Conservation (phyloP, 1,140 invertebrate genomes). For the Drosophila busckii region DNA sequence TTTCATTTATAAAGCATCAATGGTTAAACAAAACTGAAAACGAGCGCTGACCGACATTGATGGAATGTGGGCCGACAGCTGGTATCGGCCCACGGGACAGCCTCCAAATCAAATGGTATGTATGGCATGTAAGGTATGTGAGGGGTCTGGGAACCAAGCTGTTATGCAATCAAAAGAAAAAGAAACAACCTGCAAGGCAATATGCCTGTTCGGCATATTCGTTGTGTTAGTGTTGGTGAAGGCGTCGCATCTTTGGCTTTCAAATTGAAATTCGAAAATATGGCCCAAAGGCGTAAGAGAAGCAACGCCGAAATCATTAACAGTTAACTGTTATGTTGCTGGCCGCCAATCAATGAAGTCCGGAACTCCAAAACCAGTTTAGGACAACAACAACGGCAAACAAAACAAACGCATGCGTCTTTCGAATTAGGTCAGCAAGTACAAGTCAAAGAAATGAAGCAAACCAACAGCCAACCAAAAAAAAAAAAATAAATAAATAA, state of each 20-base stretch:
- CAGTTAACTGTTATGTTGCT: conserved; percentile 68
- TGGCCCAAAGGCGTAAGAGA: conserved; percentile 56
- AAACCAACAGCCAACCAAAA: conserved; percentile 35
- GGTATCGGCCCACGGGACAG: background rate
- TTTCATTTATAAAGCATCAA: conserved; percentile 41
- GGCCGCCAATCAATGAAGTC: conserved; percentile 47
- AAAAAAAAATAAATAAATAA: too few species aligned
- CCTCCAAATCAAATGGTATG: background rate
- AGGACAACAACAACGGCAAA: conserved; percentile 46
- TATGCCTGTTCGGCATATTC: too few species aligned
- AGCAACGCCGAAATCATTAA: conserved; percentile 67
- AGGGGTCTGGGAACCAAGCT: conserved; percentile 4
- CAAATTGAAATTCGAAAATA: conserved; percentile 73
- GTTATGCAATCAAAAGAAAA: conserved; percentile 53
- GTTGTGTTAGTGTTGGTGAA: conserved; percentile 17
- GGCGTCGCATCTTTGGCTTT: conserved; percentile 63
- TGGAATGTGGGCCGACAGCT: conserved; percentile 57
- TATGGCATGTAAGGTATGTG: conserved; percentile 2
- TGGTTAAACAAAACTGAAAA: conserved; percentile 6
- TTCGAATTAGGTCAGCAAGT: conserved; percentile 73
- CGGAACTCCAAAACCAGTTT: conserved; percentile 45
- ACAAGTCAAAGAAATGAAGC: conserved; percentile 46
- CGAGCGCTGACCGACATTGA: conserved; percentile 50
- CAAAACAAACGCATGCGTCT: conserved; percentile 67
- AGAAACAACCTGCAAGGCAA: too few species aligned